phyloP scores from a whole-genome alignment of 2,888 invertebrate species.

The Drosophila recens region DNA sequence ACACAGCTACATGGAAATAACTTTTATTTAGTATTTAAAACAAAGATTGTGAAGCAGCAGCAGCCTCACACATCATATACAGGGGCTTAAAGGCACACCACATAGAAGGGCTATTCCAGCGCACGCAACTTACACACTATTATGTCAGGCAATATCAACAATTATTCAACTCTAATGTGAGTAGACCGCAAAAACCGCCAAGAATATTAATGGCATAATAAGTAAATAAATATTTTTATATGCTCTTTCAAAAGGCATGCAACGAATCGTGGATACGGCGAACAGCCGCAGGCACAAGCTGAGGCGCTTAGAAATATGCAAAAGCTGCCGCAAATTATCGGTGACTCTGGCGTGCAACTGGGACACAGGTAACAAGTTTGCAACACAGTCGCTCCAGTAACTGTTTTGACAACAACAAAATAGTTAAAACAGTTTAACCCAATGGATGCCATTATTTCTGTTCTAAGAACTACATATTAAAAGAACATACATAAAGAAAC shows the following conservation, averaged over 20 bases:
- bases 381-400: background rate
- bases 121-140: slow-evolving; percentile 32
- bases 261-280: slow-evolving; percentile 63
- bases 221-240: background rate
- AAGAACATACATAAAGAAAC: no score
- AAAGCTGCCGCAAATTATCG: slow-evolving; percentile 33
- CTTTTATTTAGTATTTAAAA: slow-evolving; percentile 56
- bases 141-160: slow-evolving; percentile 84
- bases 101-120: slow-evolving; percentile 24
- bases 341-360: slow-evolving; percentile 41
- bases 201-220: background rate
- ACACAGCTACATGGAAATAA: slow-evolving; percentile 49
- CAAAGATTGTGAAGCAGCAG: slow-evolving; percentile 35
- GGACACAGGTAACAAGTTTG: slow-evolving; percentile 25
- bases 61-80: slow-evolving; percentile 27
- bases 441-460: no score
- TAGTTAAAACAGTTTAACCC: no score
- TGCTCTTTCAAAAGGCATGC: slow-evolving; percentile 67
- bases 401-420: background rate
- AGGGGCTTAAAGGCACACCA: slow-evolving; percentile 18
- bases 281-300: slow-evolving; percentile 42
- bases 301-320: slow-evolving; percentile 23
- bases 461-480: background rate
- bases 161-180: slow-evolving; percentile 84
- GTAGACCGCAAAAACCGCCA: slow-evolving; percentile 20